Evolutionary conservation across 2,797 vertebrate species (phyloP).

Genomic region (Thripadectes ignobilis): DNA sequence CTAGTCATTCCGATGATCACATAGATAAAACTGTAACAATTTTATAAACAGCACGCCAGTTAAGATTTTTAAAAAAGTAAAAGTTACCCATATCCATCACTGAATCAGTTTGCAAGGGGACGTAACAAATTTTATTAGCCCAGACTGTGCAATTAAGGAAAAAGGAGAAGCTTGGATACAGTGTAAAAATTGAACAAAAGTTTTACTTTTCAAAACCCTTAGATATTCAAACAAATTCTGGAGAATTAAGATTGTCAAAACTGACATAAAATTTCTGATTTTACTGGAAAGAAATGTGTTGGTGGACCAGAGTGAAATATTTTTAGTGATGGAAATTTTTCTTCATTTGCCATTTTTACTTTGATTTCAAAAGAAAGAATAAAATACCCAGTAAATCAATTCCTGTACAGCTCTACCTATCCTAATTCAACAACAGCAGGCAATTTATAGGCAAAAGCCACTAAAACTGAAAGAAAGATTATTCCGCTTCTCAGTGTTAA

Average conservation of each 20-base stretch:
- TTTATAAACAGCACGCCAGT: neutral
- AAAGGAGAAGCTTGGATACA: neutral
- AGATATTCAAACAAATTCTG: neutral
- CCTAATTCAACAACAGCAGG: neutral
- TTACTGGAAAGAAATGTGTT: neutral
- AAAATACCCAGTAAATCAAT: neutral
- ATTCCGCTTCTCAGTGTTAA: neutral
- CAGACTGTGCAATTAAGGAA: constrained; percentile 18
- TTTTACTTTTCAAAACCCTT: neutral
- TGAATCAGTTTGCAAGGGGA: neutral
- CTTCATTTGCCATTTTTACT: neutral
- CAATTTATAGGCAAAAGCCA: neutral
- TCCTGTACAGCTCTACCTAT: neutral
- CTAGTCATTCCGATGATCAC: neutral
- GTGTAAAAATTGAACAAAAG: neutral
- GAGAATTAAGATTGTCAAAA: neutral
- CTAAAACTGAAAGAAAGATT: neutral
- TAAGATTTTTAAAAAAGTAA: neutral
- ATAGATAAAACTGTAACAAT: neutral
- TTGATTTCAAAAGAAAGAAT: neutral
- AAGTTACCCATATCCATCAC: neutral
- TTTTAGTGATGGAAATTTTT: neutral
- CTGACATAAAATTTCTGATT: neutral
- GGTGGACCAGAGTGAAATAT: neutral
- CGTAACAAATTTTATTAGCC: constrained; percentile 2